Evolutionary conservation across 2,888 invertebrate genomes (phyloP), one percentile per base, ranked within the genome.

Genomic region (Crossocerus cetratus): DNA sequence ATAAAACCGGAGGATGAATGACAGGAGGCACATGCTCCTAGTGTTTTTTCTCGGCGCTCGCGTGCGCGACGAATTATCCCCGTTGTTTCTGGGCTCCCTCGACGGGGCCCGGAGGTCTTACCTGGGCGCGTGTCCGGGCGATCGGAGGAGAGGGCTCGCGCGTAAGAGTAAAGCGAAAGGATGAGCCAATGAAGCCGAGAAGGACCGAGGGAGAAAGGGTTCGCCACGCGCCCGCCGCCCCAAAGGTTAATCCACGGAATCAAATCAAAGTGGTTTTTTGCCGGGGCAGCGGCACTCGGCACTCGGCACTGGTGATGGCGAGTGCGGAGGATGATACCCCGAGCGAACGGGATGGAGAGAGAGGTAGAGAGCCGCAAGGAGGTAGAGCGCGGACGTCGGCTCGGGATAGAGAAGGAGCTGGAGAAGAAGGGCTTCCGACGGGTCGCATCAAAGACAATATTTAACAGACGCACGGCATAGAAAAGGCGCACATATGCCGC

Each of bases 371-470:
- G 8, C 1, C 5, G 44, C 57, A 69, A 61, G 45, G 64, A 61
- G 21, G 43, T 54, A 65, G 72, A 61, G 22, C 13, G 56, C 5
- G n/a, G 64, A 58, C n/a, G n/a, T n/a, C n/a, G 13, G 43, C 43
- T 43, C 13, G 43, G 13, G 13, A 43, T 4, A 43, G 43, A 43
- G 43, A 43, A 13, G 13, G 43, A 43, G 32, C 32, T 32, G 32
- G 71, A 76, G 77, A 73, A 82, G 85, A 84, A 85, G 82, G 83
- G 85, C 79, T 85, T 84, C 87, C 88, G 89, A 88, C 88, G 87
- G 88, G 81, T 80, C 84, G 86, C 87, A 83, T 89, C 89, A 89
- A 89, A 90, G 90, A 89, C 88, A 88, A 89, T 88, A 85, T 89
- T 88, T 86, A 86, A 87, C 86, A 84, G 32, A 5, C 86, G 86